phyloP scores from a whole-genome alignment of 2,113 vertebrate genomes.

The Ptilorrhoa leucosticta region DNA sequence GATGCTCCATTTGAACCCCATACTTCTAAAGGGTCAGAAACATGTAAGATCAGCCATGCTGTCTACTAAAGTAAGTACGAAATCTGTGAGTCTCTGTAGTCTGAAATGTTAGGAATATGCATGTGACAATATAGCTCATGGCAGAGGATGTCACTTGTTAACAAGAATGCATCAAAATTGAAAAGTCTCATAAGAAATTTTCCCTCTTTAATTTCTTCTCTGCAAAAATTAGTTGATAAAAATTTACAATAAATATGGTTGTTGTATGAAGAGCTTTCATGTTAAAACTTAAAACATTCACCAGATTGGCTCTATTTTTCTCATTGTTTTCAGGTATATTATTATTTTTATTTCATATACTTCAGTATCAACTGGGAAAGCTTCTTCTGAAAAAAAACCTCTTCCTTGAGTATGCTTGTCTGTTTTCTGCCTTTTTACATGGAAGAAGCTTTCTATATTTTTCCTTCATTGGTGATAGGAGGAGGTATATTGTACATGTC shows the following conservation, averaged over 20 bases:
- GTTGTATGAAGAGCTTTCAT: not conserved
- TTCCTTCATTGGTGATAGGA: not conserved
- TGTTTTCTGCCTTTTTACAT: not conserved
- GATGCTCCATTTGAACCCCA: not conserved
- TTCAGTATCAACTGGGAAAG: not conserved
- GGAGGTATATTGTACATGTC: not conserved
- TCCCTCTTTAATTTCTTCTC: not conserved
- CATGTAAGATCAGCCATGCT: not conserved
- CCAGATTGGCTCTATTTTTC: not conserved
- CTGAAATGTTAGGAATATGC: not conserved
- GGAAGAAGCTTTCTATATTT: not conserved
- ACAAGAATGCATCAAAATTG: not conserved
- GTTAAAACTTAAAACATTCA: not conserved
- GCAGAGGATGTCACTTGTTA: not conserved
- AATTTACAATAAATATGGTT: not conserved
- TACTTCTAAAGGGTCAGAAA: not conserved
- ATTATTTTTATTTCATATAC: not conserved
- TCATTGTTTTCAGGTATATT: not conserved
- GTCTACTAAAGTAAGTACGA: not conserved
- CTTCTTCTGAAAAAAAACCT: fast-evolving
- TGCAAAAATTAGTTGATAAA: not conserved
- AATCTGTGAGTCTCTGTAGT: not conserved
- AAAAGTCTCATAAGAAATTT: not conserved
- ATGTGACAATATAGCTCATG: not conserved
- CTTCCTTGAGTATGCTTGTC: not conserved